Evolutionary conservation across 2,888 invertebrate species (phyloP).

Genomic region (Euplagia quadripunctaria): DNA sequence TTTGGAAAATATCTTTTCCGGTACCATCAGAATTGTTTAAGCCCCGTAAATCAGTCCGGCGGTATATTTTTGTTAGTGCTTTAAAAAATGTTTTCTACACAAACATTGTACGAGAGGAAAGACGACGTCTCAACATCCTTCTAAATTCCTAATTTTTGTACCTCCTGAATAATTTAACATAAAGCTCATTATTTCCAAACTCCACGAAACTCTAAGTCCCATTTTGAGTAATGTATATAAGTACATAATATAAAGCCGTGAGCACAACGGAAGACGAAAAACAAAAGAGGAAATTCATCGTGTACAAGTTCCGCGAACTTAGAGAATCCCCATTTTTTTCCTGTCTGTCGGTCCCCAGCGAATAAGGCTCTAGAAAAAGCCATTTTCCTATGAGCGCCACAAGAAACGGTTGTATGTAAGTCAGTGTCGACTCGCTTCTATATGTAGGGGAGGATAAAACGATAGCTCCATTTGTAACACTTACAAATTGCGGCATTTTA

Average conservation of each 20-base stretch:
- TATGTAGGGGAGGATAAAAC: conserved; percentile 19
- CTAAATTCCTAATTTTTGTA: background rate
- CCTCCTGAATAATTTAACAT: conserved; percentile 34
- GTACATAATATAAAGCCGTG: conserved; percentile 23
- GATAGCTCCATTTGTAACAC: conserved; percentile 16
- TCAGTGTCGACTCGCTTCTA: conserved; percentile 18
- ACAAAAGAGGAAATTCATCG: conserved; percentile 45
- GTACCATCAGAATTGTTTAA: no score
- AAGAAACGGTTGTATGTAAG: conserved; percentile 38
- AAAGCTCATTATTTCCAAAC: conserved; percentile 35
- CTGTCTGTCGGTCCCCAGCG: conserved; percentile 48
- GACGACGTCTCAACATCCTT: background rate
- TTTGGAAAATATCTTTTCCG: no score
- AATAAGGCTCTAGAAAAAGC: conserved; percentile 51
- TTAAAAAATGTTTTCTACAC: background rate
- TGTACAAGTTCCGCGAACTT: conserved; percentile 43
- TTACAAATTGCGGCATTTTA: conserved; percentile 17
- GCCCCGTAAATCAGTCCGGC: background rate
- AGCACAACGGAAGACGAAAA: conserved; percentile 36
- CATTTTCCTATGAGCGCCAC: conserved; percentile 51
- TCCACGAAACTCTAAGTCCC: conserved; percentile 36
- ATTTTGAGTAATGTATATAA: conserved; percentile 22
- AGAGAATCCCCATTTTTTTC: conserved; percentile 50
- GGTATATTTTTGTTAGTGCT: background rate
- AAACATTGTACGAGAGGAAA: background rate